These are phyloP conservation scores for Synergus itoensis DNA, from an alignment of 2,888 invertebrate species.

Conservation along the genomic window DNA sequence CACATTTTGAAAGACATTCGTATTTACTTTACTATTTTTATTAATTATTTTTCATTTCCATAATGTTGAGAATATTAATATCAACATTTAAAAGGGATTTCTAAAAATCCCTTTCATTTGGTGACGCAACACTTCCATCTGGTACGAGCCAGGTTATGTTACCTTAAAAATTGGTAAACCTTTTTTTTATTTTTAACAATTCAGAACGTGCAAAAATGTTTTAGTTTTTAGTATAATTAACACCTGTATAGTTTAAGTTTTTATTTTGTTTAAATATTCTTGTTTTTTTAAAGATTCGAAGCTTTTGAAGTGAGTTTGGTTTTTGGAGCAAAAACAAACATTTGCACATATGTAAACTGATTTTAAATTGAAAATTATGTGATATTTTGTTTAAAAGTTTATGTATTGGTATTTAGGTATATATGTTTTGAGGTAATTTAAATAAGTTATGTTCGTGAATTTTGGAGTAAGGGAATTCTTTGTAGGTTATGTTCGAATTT, in stretches of 20 bases:
- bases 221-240: background rate
- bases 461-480: background rate
- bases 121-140: slow-evolving; percentile 60
- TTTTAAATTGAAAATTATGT: background rate
- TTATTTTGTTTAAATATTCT: background rate
- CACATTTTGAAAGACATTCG: slow-evolving; percentile 8
- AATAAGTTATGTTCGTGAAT: background rate
- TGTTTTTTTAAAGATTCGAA: background rate
- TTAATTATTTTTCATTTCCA: background rate
- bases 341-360: background rate
- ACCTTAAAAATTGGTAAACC: slow-evolving; percentile 27
- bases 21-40: background rate
- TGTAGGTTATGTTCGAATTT: background rate
- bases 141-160: slow-evolving; percentile 56
- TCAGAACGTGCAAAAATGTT: background rate
- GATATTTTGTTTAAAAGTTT: background rate
- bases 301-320: background rate
- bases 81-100: background rate
- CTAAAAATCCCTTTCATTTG: background rate
- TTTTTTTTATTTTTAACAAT: slow-evolving; percentile 27
- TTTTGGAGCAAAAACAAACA: background rate
- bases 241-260: background rate
- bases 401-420: background rate
- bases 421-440: background rate
- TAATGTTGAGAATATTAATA: background rate